Conservation (phyloP, 2,113 vertebrate genomes). For the Thamnaconus septentrionalis region DNA sequence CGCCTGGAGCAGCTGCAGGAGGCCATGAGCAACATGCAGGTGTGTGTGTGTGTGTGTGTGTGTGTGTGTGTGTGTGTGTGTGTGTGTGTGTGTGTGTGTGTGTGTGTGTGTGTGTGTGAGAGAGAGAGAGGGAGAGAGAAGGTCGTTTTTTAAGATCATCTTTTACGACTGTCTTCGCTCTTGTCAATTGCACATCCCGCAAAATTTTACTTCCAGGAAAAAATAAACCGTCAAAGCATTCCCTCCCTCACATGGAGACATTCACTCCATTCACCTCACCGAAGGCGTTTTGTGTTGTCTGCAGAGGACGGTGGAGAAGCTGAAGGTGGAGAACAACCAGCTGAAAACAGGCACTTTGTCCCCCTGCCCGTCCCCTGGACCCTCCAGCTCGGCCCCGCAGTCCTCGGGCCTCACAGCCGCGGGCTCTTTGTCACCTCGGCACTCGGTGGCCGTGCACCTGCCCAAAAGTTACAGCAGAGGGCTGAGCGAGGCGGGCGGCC, state of each 20-base stretch:
- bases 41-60: constrained; percentile 40
- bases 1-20: constrained; percentile 96
- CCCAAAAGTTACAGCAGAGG: constrained; percentile 84
- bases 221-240: too few species aligned
- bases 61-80: too few species aligned
- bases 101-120: too few species aligned
- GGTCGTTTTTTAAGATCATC: too few species aligned
- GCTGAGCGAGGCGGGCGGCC: constrained; percentile 72
- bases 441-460: constrained; percentile 85
- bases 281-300: background rate
- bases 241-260: background rate
- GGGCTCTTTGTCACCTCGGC: constrained; percentile 83
- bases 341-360: constrained; percentile 85
- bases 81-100: background rate
- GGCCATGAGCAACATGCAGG: constrained; percentile 97
- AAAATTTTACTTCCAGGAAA: too few species aligned
- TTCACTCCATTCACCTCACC: background rate
- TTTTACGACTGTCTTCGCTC: too few species aligned
- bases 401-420: constrained; percentile 79
- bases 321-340: constrained; percentile 94
- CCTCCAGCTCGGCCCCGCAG: constrained; percentile 77
- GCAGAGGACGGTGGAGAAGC: constrained; percentile 90
- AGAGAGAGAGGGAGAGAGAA: too few species aligned
- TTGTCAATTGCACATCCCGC: too few species aligned
- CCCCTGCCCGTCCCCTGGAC: constrained; percentile 77